Percentiles rank a stretch among this genome's conserved stretches.
Evolutionary conservation across 2,888 invertebrate genomes (phyloP).

Genomic region (Cephalotes varians): DNA sequence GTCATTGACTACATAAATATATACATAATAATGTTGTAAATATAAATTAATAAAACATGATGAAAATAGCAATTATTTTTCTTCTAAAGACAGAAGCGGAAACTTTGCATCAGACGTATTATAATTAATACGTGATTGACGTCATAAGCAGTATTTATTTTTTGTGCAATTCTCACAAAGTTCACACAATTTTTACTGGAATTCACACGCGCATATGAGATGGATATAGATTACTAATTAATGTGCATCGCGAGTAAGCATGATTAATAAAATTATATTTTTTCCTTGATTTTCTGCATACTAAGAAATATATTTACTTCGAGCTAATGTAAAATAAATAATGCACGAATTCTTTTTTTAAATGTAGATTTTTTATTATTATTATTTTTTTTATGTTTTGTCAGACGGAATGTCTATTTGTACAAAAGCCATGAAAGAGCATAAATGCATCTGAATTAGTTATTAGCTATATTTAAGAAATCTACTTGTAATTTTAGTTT

Average conservation of each 20-base stretch:
- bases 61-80: conserved; percentile 8
- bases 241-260: neutral
- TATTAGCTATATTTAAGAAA: neutral
- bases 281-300: neutral
- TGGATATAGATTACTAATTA: neutral
- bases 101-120: conserved; percentile 18
- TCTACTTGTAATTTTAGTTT: neutral
- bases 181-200: neutral
- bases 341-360: neutral
- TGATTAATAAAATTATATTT: neutral
- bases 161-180: neutral
- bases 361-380: neutral
- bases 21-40: neutral
- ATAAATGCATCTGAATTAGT: neutral
- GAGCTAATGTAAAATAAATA: neutral
- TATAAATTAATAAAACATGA: neutral
- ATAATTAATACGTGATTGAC: conserved; percentile 4
- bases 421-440: neutral
- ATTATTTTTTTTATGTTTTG: neutral
- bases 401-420: neutral
- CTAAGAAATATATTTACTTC: neutral
- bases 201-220: no score
- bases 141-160: neutral
- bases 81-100: neutral
- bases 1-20: conserved; percentile 4